Evolutionary conservation across 2,797 vertebrate genomes (phyloP).

Genomic region (Acanthiza pusilla): DNA sequence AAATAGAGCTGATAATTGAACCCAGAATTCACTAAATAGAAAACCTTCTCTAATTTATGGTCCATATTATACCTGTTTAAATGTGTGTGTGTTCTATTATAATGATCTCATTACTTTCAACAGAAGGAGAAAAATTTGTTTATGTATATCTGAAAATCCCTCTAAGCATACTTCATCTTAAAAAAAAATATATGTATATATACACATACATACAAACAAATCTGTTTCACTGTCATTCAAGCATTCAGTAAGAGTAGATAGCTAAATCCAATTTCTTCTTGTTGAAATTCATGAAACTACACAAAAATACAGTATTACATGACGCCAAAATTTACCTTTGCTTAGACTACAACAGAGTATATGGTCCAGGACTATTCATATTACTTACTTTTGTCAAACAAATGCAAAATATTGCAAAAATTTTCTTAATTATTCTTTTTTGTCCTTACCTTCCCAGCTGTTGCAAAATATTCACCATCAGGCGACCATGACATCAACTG

Average conservation of each 20-base stretch:
- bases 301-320: background rate
- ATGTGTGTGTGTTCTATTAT: background rate
- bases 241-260: background rate
- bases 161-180: background rate
- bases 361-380: background rate
- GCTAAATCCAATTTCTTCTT: background rate
- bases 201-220: background rate
- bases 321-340: background rate
- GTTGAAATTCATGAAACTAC: background rate
- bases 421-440: background rate
- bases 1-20: background rate
- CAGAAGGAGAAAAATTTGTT: background rate
- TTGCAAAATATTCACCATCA: conserved; percentile 97
- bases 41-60: background rate
- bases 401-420: background rate
- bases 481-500: conserved; percentile 95
- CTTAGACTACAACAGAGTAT: background rate
- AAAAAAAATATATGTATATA: too few species aligned
- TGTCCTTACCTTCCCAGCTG: conserved; percentile 90
- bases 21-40: background rate
- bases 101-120: background rate
- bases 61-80: background rate
- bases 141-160: background rate
- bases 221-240: background rate
- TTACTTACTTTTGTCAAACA: background rate